Base-by-base conservation (phyloP, 2,113 vertebrate species). In the Leptobrachium leishanense region DNA sequence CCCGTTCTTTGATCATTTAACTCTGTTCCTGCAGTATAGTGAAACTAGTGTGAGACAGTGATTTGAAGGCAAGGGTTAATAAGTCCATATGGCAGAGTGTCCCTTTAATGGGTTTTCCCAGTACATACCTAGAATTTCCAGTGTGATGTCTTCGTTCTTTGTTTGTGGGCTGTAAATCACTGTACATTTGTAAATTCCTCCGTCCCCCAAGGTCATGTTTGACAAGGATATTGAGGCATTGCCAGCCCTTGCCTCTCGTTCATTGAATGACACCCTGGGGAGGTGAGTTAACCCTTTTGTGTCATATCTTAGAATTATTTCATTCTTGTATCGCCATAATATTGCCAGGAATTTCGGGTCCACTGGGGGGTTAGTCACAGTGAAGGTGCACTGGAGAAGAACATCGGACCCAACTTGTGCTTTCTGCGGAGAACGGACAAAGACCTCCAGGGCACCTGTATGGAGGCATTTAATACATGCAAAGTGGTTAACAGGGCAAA, bases 371-470 rank as follows among this genome's bases (percentile, higher is more conserved):
- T 15, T 40, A 0, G 5, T 15, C 39, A 79, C 72, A 1, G 11
- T 3, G 71, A 82, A 82, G 2, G 31, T 69, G 41, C 81, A 82
- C 0, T 70, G 55, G 9, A 82, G 11, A 43, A 82, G 39, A 54
- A 41, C 76, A 41, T 41, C 12, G 20, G 76, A 73, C 1, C 57
- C 54, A 65, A 68, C 9, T 4, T 7, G 15, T 41, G 79, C 43
- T 66, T 78, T 31, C 43, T 74, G 43, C 39, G 13, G 65, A 8
- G 10, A 12, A n/a, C 31, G 72, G 63, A 42, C 5, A 15, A 11
- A 40, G 68, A 65, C 55, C 46, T 8, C 4, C 1, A 50, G 46
- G 4, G 4, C 46, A 50, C 46, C 46, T 50, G 8, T 5, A 50
- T 8, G 1, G 46, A 1, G 46, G 8, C 20, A 31, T 31, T 31